A percentile compares a stretch with the other conserved stretches of the same genome.
These are phyloP conservation scores for Ammodytes marinus DNA, from an alignment of 2,113 vertebrate genomes.

Conservation along the genomic window DNA sequence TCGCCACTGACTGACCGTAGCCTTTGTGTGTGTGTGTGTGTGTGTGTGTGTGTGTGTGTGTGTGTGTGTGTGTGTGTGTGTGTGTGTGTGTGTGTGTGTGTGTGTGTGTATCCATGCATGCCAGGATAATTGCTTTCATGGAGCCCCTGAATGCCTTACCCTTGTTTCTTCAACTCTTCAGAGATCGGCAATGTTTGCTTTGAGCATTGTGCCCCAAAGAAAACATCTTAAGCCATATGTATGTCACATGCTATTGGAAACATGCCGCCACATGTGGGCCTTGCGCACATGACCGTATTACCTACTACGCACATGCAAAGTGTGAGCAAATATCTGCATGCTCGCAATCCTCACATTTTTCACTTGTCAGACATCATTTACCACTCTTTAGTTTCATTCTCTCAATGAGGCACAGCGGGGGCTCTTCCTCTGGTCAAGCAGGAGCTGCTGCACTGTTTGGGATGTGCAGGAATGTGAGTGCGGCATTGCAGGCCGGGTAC, in stretches of 20 bases:
- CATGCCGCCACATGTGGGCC: conserved; percentile 47
- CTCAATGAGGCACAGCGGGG: conserved; percentile 23
- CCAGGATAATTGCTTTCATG: conserved; percentile 77
- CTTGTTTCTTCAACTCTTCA: conserved; percentile 61
- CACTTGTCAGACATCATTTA: conserved; percentile 30
- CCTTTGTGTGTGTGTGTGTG: conserved; percentile 54
- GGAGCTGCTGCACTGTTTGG: conserved; percentile 27
- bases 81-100: conserved; percentile 30
- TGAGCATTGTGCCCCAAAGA: conserved; percentile 70
- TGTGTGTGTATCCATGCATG: conserved; percentile 54
- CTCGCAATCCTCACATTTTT: conserved; percentile 29
- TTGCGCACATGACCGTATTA: conserved; percentile 35
- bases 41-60: conserved; percentile 34
- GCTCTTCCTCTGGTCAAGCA: conserved; percentile 34
- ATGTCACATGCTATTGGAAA: conserved; percentile 44
- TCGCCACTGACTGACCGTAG: conserved; percentile 62
- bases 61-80: conserved; percentile 46
- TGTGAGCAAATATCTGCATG: conserved; percentile 39
- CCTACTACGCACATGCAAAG: conserved; percentile 16
- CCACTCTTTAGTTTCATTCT: conserved; percentile 1
- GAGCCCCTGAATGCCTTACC: conserved; percentile 66
- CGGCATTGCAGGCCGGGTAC: conserved; percentile 34
- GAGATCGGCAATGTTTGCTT: conserved; percentile 64
- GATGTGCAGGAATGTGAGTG: conserved; percentile 59
- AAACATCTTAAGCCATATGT: conserved; percentile 54